Evolutionary conservation across 2,888 invertebrate species (phyloP), one percentile per base, ranked within the genome.

Genomic region (Agonopterix heracliana): DNA sequence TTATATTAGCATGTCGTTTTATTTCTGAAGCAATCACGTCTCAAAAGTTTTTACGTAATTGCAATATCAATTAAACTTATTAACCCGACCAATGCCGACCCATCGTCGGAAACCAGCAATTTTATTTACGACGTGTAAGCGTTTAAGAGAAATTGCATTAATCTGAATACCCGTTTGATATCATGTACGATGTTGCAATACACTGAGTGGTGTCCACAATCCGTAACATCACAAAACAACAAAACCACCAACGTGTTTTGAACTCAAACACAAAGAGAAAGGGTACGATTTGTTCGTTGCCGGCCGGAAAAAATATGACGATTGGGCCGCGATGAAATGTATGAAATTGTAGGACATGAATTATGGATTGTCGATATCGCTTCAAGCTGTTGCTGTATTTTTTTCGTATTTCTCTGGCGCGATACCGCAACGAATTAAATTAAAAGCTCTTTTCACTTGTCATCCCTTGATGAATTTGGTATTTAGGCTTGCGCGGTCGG

Each of bases 321-420:
- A 61, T 69, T 64, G 54, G 54, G 56, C 59, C 60, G 61, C 59
- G 67, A 68, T 60, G 69, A 77, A 76, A 78, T 74, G 80, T 87
- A 88, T 88, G 84, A 87, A 87, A 88, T 86, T 88, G 87, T 87
- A 78, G 78, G 84, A 86, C 88, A 88, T 88, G 87, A 88, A 88
- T 88, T 87, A 88, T 88, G 86, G 86, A 88, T 88, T 88, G 87
- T 87, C 88, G 88, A 88, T 88, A 87, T 82, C 82, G 87, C 86
- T 85, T 74, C 86, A 87, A 88, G 88, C 88, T 88, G 88, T 87
- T 85, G 81, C 83, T 81, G 74, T 84, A 71, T 83, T 84, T 87
- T 86, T 87, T 85, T 81, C 76, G 72, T 79, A 74, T 79, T 81
- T 64, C 80, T 78, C 79, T 64, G 77, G 78, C 79, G 78, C 80